phyloP scores from a whole-genome alignment of 2,888 invertebrate species.

The Toxonevra muliebris region DNA sequence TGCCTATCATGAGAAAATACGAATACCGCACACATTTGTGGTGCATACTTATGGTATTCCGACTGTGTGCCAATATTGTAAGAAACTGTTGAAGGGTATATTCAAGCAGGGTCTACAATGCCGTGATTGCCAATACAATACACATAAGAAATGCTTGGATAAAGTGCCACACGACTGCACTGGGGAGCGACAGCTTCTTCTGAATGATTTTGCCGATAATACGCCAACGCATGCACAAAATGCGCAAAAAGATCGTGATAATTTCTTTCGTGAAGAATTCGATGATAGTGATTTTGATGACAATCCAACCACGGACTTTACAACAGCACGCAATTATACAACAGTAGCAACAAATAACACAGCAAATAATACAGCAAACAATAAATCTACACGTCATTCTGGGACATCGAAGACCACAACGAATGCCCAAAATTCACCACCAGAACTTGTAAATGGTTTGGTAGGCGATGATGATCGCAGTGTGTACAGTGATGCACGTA shows the following conservation, averaged over 20 bases:
- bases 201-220: conserved; percentile 56
- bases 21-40: conserved; percentile 96
- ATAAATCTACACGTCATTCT: conserved; percentile 44
- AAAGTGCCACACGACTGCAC: conserved; percentile 90
- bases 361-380: conserved; percentile 33
- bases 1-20: conserved; percentile 64
- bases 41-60: conserved; percentile 96
- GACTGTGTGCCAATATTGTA: conserved; percentile 95
- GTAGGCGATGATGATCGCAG: conserved; percentile 32
- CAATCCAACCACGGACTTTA: conserved; percentile 50
- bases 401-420: conserved; percentile 43
- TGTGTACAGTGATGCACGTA: conserved; percentile 37
- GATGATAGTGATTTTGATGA: conserved; percentile 72
- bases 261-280: conserved; percentile 66
- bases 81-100: conserved; percentile 92
- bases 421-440: conserved; percentile 54
- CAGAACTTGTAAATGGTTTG: conserved; percentile 56
- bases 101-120: conserved; percentile 98
- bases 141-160: conserved; percentile 92
- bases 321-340: conserved; percentile 31
- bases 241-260: conserved; percentile 50
- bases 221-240: conserved; percentile 38
- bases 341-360: conserved; percentile 24
- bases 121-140: conserved; percentile 96
- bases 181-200: conserved; percentile 71